These are phyloP conservation scores for Actias luna DNA, from an alignment of 2,888 invertebrate species.

Conservation along the genomic window DNA sequence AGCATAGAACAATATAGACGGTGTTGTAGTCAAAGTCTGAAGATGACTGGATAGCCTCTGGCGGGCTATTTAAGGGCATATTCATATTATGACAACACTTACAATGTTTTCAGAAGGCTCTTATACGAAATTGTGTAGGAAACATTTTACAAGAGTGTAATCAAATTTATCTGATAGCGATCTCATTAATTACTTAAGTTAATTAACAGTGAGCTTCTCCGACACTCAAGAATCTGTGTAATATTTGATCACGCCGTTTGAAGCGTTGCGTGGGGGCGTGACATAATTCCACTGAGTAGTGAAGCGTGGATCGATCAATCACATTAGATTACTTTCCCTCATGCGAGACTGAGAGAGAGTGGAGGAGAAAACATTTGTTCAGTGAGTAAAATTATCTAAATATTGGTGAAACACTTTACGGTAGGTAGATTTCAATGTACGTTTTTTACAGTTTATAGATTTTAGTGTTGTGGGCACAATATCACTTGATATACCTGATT, in stretches of 20 bases:
- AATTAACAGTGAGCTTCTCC: slow-evolving; percentile 3
- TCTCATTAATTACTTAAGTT: slow-evolving; percentile 8
- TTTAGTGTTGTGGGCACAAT: no score
- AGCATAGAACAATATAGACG: no score
- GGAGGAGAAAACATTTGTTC: background rate
- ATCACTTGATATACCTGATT: no score
- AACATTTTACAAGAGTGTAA: background rate
- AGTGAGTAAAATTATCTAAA: background rate
- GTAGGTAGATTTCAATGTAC: no score
- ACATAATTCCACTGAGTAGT: slow-evolving; percentile 1
- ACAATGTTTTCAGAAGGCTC: background rate
- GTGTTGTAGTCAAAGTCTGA: no score
- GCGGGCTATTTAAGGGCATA: no score
- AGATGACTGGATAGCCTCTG: no score
- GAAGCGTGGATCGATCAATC: slow-evolving; percentile 7
- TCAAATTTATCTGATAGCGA: slow-evolving; percentile 8
- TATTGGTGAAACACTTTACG: background rate
- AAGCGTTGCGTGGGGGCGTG: slow-evolving; percentile 5
- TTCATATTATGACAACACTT: background rate
- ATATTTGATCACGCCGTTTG: slow-evolving; percentile 7
- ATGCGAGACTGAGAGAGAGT: background rate
- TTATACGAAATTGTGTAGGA: background rate
- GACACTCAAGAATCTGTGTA: slow-evolving; percentile 3
- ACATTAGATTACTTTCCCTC: background rate
- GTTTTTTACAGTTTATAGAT: no score